These are phyloP conservation scores for Scyliorhinus canicula DNA, from an alignment of 2,797 vertebrate species.

Conservation along the genomic window DNA sequence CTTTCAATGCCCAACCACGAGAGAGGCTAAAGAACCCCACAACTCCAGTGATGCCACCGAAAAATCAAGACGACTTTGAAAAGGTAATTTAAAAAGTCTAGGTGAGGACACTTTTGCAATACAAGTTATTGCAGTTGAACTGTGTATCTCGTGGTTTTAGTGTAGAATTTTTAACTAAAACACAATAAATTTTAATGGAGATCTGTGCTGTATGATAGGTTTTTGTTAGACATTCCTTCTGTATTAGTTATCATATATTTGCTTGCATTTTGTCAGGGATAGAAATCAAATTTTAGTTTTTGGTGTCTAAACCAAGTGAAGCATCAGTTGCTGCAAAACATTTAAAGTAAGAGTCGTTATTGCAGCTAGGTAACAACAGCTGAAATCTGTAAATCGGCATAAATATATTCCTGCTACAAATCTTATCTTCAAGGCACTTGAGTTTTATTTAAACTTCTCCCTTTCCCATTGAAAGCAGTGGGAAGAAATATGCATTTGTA, in stretches of 20 bases:
- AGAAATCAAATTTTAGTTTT: conserved; percentile 13
- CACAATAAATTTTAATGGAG: background rate
- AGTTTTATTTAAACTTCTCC: background rate
- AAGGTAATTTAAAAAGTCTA: conserved; percentile 79
- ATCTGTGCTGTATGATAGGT: background rate
- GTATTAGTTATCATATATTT: background rate
- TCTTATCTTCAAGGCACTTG: background rate
- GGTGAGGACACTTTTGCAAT: background rate
- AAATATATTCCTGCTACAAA: background rate
- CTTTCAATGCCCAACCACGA: conserved; percentile 94
- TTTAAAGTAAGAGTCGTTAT: background rate
- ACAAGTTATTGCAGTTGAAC: background rate
- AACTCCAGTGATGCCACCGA: conserved; percentile 85
- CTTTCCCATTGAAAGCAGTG: background rate
- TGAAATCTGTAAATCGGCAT: background rate
- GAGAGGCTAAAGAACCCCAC: conserved; percentile 96
- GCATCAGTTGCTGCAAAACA: background rate
- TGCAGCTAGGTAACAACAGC: background rate
- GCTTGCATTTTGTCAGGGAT: background rate
- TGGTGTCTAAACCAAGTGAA: background rate
- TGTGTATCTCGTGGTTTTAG: background rate
- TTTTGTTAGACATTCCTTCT: background rate
- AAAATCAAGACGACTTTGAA: conserved; percentile 99
- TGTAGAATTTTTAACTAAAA: background rate
- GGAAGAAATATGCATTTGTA: background rate